Percentiles rank a stretch among this genome's conserved stretches.
Evolutionary conservation across 2,113 vertebrate genomes (phyloP).

Genomic region (Sakesphorus luctuosus): DNA sequence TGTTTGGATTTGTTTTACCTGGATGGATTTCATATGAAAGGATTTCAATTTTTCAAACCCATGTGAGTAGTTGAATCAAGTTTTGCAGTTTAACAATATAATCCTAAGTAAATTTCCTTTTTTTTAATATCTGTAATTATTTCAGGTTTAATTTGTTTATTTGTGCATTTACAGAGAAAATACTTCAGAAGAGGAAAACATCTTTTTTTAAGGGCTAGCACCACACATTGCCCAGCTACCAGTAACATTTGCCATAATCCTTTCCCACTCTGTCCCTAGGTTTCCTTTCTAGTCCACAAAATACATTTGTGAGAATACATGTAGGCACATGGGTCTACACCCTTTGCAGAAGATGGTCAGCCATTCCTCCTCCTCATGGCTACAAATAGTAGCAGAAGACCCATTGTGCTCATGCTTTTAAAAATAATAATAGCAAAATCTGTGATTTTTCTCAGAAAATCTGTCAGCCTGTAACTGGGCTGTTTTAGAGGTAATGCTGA

Average conservation of each 20-base stretch:
- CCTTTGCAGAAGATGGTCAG: not conserved
- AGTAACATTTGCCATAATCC: not conserved
- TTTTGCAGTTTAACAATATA: not conserved
- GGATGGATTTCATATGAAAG: not conserved
- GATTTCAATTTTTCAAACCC: not conserved
- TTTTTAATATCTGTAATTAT: not conserved
- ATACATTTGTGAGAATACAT: not conserved
- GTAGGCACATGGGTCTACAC: not conserved
- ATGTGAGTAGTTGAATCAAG: not conserved
- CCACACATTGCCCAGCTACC: not conserved
- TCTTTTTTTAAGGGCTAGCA: not conserved
- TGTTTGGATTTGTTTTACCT: not conserved
- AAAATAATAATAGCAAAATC: not conserved
- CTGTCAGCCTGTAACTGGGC: not conserved
- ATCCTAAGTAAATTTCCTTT: not conserved
- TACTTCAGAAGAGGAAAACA: not conserved
- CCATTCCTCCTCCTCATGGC: not conserved
- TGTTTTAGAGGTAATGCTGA: not conserved
- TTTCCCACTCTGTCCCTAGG: not conserved
- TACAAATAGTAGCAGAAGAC: not conserved
- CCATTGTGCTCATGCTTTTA: fast-evolving
- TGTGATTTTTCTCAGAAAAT: not conserved
- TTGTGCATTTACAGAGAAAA: not conserved
- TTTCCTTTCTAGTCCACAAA: not conserved
- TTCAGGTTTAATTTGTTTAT: not conserved